phyloP scores from a whole-genome alignment of 2,888 invertebrate species.

The Psylliodes chrysocephalus region DNA sequence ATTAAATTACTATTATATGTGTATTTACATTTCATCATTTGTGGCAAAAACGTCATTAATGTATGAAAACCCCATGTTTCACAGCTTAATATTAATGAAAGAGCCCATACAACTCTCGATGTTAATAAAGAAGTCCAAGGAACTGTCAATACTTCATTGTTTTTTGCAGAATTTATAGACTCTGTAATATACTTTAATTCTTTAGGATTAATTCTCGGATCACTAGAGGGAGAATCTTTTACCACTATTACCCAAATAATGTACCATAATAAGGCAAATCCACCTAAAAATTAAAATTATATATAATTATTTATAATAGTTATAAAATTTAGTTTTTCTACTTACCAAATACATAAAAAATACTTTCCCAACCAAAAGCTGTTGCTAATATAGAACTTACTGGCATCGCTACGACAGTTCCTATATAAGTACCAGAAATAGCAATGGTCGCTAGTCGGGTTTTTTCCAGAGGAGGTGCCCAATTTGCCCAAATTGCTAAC shows the following conservation, averaged over 20 bases:
- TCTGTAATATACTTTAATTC: constrained; percentile 81
- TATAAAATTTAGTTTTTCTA: no score
- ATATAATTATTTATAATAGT: no score
- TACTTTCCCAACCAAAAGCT: constrained; percentile 80
- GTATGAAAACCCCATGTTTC: constrained; percentile 94
- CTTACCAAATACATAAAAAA: constrained; percentile 77
- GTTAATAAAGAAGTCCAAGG: constrained; percentile 78
- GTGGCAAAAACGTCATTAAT: constrained; percentile 60
- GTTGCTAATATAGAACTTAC: constrained; percentile 78
- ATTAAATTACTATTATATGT: no score
- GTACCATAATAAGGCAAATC: constrained; percentile 78
- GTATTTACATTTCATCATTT: constrained; percentile 39
- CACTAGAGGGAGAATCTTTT: constrained; percentile 78
- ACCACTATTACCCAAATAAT: constrained; percentile 76
- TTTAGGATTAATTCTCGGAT: constrained; percentile 75
- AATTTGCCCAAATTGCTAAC: constrained; percentile 75
- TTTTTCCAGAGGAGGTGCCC: constrained; percentile 85
- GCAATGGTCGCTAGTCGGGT: constrained; percentile 80
- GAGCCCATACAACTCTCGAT: constrained; percentile 85
- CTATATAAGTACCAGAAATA: constrained; percentile 81
- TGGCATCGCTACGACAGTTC: constrained; percentile 85
- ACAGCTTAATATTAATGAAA: constrained; percentile 83
- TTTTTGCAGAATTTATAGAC: constrained; percentile 59
- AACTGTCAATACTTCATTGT: constrained; percentile 67
- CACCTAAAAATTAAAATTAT: constrained; percentile 61